A percentile compares a stretch with the other conserved stretches of the same genome.
phyloP scores from a whole-genome alignment of 2,113 vertebrate genomes.

The Panthera tigris region DNA sequence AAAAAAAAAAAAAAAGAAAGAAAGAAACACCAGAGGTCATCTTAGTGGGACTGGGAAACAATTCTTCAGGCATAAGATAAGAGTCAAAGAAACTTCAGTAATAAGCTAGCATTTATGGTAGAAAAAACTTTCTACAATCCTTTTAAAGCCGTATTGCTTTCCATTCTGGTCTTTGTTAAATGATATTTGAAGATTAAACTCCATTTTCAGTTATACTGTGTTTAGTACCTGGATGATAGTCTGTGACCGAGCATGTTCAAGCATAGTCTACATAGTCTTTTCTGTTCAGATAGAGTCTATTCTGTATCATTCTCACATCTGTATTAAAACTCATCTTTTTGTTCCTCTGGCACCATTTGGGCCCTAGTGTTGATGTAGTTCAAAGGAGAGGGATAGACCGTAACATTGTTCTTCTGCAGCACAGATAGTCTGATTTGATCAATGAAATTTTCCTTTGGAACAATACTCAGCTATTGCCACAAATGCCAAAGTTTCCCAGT shows the following conservation, averaged over 20 bases:
- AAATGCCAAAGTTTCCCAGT: slow-evolving; percentile 16
- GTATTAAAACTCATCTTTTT: background rate
- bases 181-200: slow-evolving; percentile 33
- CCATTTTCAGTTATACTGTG: background rate
- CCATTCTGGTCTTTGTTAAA: slow-evolving; percentile 25
- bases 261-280: background rate
- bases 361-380: background rate
- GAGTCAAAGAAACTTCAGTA: slow-evolving; percentile 18
- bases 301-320: background rate
- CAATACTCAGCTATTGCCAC: background rate
- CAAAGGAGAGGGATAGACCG: background rate
- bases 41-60: background rate
- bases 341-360: background rate
- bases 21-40: background rate
- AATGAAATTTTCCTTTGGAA: slow-evolving; percentile 3
- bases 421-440: background rate
- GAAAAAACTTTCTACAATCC: background rate
- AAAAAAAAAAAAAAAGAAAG: background rate
- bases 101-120: background rate
- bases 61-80: background rate
- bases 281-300: background rate
- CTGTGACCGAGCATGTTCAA: background rate
- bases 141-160: slow-evolving; percentile 9
- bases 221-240: background rate
- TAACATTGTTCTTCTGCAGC: background rate